Evolutionary conservation across 2,113 vertebrate genomes (phyloP), one percentile per base, ranked within the genome.

Genomic region (Syngnathus floridae): DNA sequence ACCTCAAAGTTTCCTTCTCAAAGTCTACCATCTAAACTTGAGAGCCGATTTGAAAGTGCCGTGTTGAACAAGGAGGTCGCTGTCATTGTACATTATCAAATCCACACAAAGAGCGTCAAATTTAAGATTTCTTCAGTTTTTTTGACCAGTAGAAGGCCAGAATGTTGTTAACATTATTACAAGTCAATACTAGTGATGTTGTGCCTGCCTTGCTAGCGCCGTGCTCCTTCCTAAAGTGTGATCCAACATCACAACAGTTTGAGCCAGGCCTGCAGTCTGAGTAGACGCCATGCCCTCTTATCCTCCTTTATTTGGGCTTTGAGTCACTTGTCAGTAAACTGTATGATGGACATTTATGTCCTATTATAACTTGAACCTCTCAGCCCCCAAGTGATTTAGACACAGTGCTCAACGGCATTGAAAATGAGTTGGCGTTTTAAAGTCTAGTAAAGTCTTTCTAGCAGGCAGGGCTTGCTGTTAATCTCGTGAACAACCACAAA

Each of bases 1-100:
- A 98, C 84, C 93, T 99, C 87, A 94, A 96, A 91, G 97, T 99
- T 86, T 99, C 97, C 79, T 99, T 99, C 87, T 99, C 97, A 10
- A 99, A 99, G 89, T 98, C 96, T 61, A 98, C 97, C 69, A 99
- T 99, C 91, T 99, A 90, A 88, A 79, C 76, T 74, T 65, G 46
- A 17, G 37, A 21, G 45, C 35, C 11, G 8, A 13, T 46, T 4
- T 41, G 60, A 11, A 35, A 61, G 37, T n/a, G 12, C 61, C 31
- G 36, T 21, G 14, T 11, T 22, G 19, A 48, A 17, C 62, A 8
- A 38, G 19, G 31, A 11, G 31, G 45, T 40, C 57, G 17, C 57
- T 60, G 54, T 56, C 54, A 13, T 31, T 37, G 36, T 60, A 11
- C 7, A 41, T 19, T n/a, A n/a, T 61, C n/a, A 61, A 41, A 41